Evolutionary conservation across 2,113 vertebrate genomes (phyloP), one percentile per base, ranked within the genome.

Genomic region (Gracilinanus agilis): DNA sequence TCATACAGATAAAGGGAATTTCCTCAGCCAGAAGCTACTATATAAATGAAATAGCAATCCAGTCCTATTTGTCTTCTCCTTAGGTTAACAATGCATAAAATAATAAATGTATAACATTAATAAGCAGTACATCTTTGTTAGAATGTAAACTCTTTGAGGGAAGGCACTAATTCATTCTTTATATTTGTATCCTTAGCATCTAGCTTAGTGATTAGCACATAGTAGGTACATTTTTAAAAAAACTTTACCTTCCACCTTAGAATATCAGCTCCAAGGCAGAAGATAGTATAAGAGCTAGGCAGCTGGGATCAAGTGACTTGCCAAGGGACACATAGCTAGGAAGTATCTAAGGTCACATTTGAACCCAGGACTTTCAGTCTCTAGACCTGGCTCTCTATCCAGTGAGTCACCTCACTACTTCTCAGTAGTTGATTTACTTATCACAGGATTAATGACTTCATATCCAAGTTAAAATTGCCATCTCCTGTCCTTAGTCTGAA

Each of bases 401-500:
- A 49, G 3, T 49, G 49, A 49, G 49, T 49, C 49, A 49, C 49
- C 49, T 49, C 49, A 49, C 49, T 49, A 5, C 49, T 5, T 49
- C 5, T 49, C 49, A 49, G 49, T 49, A 49, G 6, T 40, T 83
- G n/a, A 83, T 7, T 40, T 0, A 40, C n/a, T 49, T 49, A 83
- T 83, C 67, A 83, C n/a, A 40, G 40, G 0, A 23, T 40, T 83
- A 83, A 83, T 23, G 19, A 75, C 7, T 83, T 83, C n/a, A 23
- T 83, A 16, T 83, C 67, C 67, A 83, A 83, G n/a, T 83, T 40
- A 75, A 75, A 75, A n/a, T 75, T n/a, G 16, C 19, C 19, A 40
- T 75, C 67, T 90, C 34, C 54, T 94, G 90, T 19, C 53, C 92
- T 44, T 92, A 54, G 55, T 56, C 53, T 95, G 75, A 61, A 53